Evolutionary conservation across 2,888 invertebrate genomes (phyloP), one percentile per base, ranked within the genome.

Genomic region (Tribolium freemani): DNA sequence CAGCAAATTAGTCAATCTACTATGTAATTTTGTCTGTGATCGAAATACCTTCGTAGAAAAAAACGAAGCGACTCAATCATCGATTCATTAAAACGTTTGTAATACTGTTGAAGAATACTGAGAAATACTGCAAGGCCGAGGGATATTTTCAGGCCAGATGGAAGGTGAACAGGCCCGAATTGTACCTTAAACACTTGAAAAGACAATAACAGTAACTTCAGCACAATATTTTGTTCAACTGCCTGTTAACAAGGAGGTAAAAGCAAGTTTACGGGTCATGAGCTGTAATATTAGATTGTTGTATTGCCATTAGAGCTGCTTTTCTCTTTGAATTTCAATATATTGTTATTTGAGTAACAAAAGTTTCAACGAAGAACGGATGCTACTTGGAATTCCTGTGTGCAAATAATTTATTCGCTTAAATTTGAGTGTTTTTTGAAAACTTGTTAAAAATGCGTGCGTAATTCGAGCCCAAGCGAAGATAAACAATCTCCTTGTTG

Each of bases 121-220:
- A 48, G 61, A 61, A 61, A 50, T 30, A n/a, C 46, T 11, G 61
- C 61, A 61, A 61, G 61, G 61, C 11, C 50, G 16, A 26, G 5
- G 3, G 9, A 58, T 38, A 58, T 44, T 58, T 58, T 56, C 56
- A 56, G 4, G 13, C 26, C 4, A 9, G 31, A 38, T 38, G 38
- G 38, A 38, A 38, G 38, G 31, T 31, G 9, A 31, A 31, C 31
- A 31, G 31, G 31, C 6, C 31, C 31, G 31, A 9, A 31, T 31
- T 31, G 2, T 5, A 5, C 31, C 31, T 31, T 31, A 31, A 9
- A 9, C 9, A 31, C 6, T 31, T 31, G 6, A 31, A 31, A 31
- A 31, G 9, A 31, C 31, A 31, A 31, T 31, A 31, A 31, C 9
- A 31, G 9, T 9, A 31, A 9, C 5, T 31, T 31, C 2, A 8